phyloP scores from a whole-genome alignment of 2,113 vertebrate species.

The Tursiops truncatus region DNA sequence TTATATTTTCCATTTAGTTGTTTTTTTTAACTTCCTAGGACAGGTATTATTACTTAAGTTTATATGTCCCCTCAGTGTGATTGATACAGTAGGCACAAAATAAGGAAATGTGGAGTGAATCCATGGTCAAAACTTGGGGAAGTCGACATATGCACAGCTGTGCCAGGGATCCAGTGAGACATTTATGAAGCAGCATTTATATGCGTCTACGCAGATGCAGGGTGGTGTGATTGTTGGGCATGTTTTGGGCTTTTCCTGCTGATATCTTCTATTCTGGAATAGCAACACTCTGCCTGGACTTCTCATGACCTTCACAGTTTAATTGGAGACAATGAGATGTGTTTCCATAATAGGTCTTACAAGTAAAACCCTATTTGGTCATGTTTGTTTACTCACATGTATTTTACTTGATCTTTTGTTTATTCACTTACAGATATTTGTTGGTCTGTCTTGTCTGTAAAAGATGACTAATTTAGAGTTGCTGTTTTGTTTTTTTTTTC shows the following conservation, averaged over 20 bases:
- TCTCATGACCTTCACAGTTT: background rate
- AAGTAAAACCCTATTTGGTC: background rate
- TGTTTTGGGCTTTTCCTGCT: background rate
- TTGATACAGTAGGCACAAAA: background rate
- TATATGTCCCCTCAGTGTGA: background rate
- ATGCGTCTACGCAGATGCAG: accelerated
- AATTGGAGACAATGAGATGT: background rate
- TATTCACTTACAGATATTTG: background rate
- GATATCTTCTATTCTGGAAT: background rate
- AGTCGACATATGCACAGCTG: too few relatives aligned
- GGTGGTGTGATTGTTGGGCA: background rate
- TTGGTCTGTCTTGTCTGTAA: background rate
- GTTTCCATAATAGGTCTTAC: background rate
- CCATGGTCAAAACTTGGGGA: background rate
- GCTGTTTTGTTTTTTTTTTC: background rate
- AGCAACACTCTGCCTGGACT: background rate
- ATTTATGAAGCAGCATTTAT: background rate
- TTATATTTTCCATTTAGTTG: background rate
- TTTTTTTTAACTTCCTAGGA: background rate
- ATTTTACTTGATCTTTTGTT: background rate
- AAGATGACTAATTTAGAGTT: background rate
- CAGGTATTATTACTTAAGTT: background rate
- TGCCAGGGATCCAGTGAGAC: background rate
- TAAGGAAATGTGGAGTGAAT: background rate
- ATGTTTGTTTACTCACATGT: background rate